phyloP scores from a whole-genome alignment of 2,113 vertebrate genomes.

The Puntigrus tetrazona region DNA sequence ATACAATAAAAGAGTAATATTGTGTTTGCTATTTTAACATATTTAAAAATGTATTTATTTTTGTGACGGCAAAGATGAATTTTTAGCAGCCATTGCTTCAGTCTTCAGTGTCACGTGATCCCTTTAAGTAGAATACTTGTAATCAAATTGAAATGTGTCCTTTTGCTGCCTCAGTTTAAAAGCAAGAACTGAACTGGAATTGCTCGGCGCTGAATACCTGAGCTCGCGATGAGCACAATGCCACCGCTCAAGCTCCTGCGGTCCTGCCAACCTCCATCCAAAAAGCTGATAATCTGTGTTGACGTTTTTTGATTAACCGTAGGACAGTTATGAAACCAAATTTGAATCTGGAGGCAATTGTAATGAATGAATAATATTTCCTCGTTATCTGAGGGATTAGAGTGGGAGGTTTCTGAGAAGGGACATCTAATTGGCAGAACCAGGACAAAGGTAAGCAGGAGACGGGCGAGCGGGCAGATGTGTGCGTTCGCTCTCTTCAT shows the following conservation, averaged over 20 bases:
- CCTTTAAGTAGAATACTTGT: no score
- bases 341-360: slow-evolving; percentile 43
- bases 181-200: background rate
- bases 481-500: slow-evolving; percentile 40
- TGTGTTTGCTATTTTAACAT: background rate
- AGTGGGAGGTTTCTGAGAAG: background rate
- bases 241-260: background rate
- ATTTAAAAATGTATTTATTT: background rate
- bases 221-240: background rate
- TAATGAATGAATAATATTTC: slow-evolving; percentile 40
- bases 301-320: slow-evolving; percentile 12
- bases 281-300: slow-evolving; percentile 6
- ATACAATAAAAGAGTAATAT: background rate
- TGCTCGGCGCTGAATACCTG: background rate
- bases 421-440: slow-evolving; percentile 23
- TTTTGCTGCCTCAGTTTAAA: no score
- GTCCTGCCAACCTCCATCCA: background rate
- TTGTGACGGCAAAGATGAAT: background rate
- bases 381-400: slow-evolving; percentile 38
- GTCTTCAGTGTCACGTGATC: background rate
- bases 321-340: slow-evolving; percentile 37
- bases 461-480: slow-evolving; percentile 35
- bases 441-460: slow-evolving; percentile 27
- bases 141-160: background rate
- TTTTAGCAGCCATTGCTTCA: background rate